These are phyloP conservation scores for Gymnocephalus cernua DNA, from an alignment of 2,113 vertebrate genomes.

Conservation along the genomic window DNA sequence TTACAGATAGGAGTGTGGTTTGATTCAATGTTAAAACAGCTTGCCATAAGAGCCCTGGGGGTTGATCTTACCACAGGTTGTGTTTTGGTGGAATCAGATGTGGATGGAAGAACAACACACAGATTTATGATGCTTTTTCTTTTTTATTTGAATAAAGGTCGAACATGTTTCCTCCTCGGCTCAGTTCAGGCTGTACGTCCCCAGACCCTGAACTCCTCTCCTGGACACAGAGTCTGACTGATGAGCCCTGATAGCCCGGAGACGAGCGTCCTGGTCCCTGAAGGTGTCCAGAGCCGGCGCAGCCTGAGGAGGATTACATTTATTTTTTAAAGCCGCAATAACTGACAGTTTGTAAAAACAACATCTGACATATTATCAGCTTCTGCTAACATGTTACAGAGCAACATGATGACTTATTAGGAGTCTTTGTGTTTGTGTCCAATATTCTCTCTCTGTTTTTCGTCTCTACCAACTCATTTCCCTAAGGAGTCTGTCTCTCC, in stretches of 20 bases:
- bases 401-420: too few relatives aligned
- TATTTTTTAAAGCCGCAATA: too few relatives aligned
- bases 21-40: too few relatives aligned
- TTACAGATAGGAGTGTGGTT: too few relatives aligned
- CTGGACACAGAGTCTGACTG: conserved; percentile 69
- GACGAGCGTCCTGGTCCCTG: conserved; percentile 57
- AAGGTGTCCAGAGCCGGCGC: conserved; percentile 89
- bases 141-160: neutral
- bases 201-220: conserved; percentile 66
- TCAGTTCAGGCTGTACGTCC: conserved; percentile 69
- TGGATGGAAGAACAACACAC: neutral
- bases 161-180: neutral
- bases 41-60: neutral
- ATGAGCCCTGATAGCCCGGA: conserved; percentile 75
- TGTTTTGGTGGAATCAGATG: neutral
- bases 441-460: too few relatives aligned
- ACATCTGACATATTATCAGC: too few relatives aligned
- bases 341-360: too few relatives aligned
- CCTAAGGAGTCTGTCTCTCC: too few relatives aligned
- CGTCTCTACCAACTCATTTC: too few relatives aligned
- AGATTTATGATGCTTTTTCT: neutral
- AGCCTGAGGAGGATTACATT: conserved; percentile 73
- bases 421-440: too few relatives aligned
- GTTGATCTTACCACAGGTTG: neutral
- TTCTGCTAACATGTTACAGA: too few relatives aligned